Evolutionary conservation across 2,888 invertebrate species (phyloP).

Genomic region (Erebia epiphron): DNA sequence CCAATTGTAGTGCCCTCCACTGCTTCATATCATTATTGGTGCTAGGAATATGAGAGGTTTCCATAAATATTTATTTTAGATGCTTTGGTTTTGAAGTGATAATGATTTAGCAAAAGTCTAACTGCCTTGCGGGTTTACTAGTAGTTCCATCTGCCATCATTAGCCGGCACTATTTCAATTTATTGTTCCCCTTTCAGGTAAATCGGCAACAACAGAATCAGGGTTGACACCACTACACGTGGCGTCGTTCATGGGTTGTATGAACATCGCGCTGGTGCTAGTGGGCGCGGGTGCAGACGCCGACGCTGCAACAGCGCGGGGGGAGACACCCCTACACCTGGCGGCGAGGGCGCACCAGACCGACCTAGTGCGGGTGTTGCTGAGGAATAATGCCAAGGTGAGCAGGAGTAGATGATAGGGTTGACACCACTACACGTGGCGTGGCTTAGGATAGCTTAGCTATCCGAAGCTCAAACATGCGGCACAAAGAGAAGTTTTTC

Average conservation of each 20-base stretch:
- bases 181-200: constrained; percentile 62
- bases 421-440: background rate
- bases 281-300: constrained; percentile 96
- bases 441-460: no score
- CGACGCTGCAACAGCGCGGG: constrained; percentile 96
- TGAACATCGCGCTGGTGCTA: constrained; percentile 98
- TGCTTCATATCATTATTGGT: no score
- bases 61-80: no score
- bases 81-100: no score
- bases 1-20: no score
- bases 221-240: constrained; percentile 98
- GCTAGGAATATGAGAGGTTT: no score
- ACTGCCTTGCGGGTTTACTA: no score
- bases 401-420: background rate
- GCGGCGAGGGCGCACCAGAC: constrained; percentile 99
- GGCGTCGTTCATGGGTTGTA: constrained; percentile 99
- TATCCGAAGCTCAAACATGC: no score
- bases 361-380: constrained; percentile 96
- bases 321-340: constrained; percentile 97
- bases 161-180: background rate
- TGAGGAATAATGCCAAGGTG: constrained; percentile 96
- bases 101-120: no score
- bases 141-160: background rate
- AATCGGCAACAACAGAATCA: constrained; percentile 87
- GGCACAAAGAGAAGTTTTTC: no score